phyloP scores from a whole-genome alignment of 2,888 invertebrate species.

The Melinopterus prodromus region DNA sequence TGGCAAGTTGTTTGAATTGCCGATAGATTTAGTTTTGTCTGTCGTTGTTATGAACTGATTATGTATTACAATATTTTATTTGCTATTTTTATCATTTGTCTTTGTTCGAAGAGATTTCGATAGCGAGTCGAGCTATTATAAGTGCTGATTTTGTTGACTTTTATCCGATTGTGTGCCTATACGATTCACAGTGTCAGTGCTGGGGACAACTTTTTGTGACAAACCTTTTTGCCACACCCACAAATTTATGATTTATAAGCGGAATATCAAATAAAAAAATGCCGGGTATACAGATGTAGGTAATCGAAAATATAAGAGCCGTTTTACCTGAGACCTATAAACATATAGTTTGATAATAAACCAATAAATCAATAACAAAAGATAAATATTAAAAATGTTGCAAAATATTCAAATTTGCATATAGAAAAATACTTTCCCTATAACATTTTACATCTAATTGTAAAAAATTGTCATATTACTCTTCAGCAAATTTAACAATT shows the following conservation, averaged over 20 bases:
- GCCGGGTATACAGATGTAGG: neutral
- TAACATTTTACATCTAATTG: no score
- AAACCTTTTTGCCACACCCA: neutral
- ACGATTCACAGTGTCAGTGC: neutral
- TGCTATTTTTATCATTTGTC: neutral
- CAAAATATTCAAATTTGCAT: no score
- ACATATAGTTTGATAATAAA: no score
- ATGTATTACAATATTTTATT: neutral
- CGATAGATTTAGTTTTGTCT: neutral
- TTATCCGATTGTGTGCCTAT: neutral
- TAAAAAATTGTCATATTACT: no score
- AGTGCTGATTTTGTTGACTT: neutral
- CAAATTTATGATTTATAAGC: neutral
- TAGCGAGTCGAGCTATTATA: neutral
- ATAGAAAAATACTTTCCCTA: no score
- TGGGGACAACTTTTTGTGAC: neutral
- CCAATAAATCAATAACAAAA: no score
- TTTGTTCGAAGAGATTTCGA: neutral
- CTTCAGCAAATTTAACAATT: no score
- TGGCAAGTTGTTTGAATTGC: neutral
- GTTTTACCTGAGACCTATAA: neutral
- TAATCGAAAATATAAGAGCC: neutral
- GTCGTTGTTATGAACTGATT: neutral
- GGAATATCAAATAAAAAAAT: neutral
- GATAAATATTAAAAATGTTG: no score